Percentiles rank a stretch among this genome's conserved stretches.
These are phyloP conservation scores for Manis crassicaudata DNA, from an alignment of 2,797 vertebrate genomes.

Conservation along the genomic window DNA sequence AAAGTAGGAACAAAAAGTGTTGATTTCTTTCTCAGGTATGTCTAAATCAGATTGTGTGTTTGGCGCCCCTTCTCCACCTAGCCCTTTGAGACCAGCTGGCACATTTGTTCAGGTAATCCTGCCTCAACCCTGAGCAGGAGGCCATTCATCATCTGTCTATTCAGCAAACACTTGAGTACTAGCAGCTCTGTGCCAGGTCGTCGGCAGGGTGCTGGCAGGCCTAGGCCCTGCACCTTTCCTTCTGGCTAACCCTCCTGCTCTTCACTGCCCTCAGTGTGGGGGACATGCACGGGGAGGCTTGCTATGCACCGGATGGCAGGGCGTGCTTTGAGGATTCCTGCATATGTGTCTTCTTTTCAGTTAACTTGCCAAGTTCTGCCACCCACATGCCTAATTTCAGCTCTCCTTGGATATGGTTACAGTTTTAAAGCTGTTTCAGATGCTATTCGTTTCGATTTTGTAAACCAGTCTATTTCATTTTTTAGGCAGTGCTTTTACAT, in stretches of 20 bases:
- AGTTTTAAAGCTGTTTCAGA: slow-evolving; percentile 54
- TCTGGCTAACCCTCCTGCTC: neutral
- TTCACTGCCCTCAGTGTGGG: rapidly evolving
- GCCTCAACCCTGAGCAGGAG: neutral
- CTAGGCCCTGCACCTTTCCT: neutral
- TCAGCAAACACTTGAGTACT: neutral
- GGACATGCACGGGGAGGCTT: neutral
- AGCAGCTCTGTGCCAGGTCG: neutral
- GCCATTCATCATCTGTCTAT: neutral
- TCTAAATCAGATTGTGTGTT: slow-evolving; percentile 79
- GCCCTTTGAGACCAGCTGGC: slow-evolving; percentile 79
- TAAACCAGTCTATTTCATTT: slow-evolving; percentile 77
- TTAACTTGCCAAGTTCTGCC: slow-evolving; percentile 32
- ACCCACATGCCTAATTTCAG: slow-evolving; percentile 1
- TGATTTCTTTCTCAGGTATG: slow-evolving; percentile 78
- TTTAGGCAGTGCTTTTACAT: slow-evolving; percentile 84
- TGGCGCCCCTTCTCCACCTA: slow-evolving; percentile 78
- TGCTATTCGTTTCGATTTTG: slow-evolving; percentile 59
- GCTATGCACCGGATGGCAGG: neutral
- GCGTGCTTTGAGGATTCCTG: neutral
- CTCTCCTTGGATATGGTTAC: slow-evolving; percentile 50
- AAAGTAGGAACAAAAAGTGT: slow-evolving; percentile 60
- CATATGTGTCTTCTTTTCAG: slow-evolving; percentile 1
- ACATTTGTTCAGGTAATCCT: slow-evolving; percentile 85
- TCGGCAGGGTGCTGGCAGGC: neutral